Evolutionary conservation across 2,888 invertebrate genomes (phyloP).

Genomic region (Rhamnusium bicolor): DNA sequence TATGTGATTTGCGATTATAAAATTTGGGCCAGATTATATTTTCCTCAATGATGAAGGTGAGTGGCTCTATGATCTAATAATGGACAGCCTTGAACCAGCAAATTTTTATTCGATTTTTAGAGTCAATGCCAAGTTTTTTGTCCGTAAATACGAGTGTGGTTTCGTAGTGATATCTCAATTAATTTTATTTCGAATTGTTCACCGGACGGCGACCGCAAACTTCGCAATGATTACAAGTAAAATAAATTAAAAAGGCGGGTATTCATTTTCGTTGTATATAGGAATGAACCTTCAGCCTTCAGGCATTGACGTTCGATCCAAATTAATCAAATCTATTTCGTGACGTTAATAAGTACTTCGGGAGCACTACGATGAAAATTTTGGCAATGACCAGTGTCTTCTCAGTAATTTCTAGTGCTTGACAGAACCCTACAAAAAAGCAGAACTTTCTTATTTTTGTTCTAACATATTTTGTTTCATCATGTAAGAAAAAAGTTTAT

Average conservation of each 20-base stretch:
- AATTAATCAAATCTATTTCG: neutral
- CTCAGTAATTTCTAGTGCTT: neutral
- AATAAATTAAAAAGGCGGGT: constrained; percentile 6
- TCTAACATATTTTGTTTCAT: too few species aligned
- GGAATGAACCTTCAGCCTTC: neutral
- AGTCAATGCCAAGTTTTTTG: constrained; percentile 47
- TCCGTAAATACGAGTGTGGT: constrained; percentile 1
- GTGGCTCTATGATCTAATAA: constrained; percentile 47
- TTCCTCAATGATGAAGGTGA: constrained; percentile 1
- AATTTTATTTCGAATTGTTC: constrained; percentile 9
- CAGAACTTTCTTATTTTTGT: too few species aligned
- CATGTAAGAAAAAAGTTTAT: too few species aligned
- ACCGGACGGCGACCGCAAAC: constrained; percentile 12
- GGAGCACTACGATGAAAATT: neutral
- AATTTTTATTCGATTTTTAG: constrained; percentile 40
- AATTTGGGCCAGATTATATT: constrained; percentile 21
- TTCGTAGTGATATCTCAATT: constrained; percentile 22
- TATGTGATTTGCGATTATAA: neutral
- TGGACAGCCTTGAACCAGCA: constrained; percentile 51
- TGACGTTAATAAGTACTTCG: neutral
- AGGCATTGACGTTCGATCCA: neutral
- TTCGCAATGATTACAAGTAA: neutral
- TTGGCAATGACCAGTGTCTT: neutral
- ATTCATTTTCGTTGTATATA: constrained; percentile 8
- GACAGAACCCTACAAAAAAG: too few species aligned